A percentile compares a stretch with the other conserved stretches of the same genome.
Evolutionary conservation across 2,888 invertebrate genomes (phyloP).

Genomic region (Fabriciana adippe): DNA sequence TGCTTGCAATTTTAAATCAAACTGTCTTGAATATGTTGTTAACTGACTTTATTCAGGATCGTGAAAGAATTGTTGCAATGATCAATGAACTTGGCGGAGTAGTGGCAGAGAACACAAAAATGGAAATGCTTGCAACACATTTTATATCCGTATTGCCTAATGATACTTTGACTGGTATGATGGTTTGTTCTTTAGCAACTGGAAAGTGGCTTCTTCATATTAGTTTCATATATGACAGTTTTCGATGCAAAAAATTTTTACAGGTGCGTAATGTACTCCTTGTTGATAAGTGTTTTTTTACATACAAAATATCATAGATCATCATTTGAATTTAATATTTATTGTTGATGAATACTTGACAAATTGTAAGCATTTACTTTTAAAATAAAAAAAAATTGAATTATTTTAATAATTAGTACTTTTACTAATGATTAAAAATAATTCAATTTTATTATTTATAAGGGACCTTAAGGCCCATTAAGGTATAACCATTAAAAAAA

Average conservation of each 20-base stretch:
- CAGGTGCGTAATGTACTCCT: slow-evolving; percentile 48
- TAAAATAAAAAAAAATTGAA: too few relatives aligned
- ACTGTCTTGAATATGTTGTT: neutral
- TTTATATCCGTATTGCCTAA: slow-evolving; percentile 69
- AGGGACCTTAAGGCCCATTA: too few relatives aligned
- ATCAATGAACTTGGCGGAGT: slow-evolving; percentile 73
- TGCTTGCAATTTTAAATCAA: neutral
- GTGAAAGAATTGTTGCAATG: slow-evolving; percentile 69
- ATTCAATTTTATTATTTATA: too few relatives aligned
- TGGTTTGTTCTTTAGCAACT: slow-evolving; percentile 74
- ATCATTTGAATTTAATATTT: neutral
- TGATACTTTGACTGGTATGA: slow-evolving; percentile 76
- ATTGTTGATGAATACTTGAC: too few relatives aligned
- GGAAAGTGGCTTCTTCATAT: slow-evolving; percentile 74
- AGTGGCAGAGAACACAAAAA: slow-evolving; percentile 75
- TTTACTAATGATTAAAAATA: too few relatives aligned
- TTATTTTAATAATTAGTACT: too few relatives aligned
- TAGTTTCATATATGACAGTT: slow-evolving; percentile 73
- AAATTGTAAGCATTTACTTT: too few relatives aligned
- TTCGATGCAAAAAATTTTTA: slow-evolving; percentile 72
- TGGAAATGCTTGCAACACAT: slow-evolving; percentile 78
- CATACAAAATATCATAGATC: neutral
- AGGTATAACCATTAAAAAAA: too few relatives aligned
- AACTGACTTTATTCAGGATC: slow-evolving; percentile 56
- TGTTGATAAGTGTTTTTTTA: neutral